phyloP scores from a whole-genome alignment of 2,113 vertebrate species.

The Anseranas semipalmata region DNA sequence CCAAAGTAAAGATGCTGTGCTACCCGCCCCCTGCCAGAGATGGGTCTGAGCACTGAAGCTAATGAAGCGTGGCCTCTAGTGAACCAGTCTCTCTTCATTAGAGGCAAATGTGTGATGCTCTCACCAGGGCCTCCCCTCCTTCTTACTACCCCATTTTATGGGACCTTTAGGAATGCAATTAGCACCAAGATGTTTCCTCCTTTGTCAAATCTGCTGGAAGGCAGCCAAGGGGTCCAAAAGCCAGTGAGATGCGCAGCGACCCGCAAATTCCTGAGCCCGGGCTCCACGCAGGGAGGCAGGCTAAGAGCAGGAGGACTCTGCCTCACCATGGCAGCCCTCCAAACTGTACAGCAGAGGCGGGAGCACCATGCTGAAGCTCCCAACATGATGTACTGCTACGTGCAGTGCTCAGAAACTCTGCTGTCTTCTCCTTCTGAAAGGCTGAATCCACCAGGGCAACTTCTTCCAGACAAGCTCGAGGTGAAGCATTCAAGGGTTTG shows the following conservation, averaged over 20 bases:
- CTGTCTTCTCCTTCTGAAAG: background rate
- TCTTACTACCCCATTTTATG: constrained; percentile 38
- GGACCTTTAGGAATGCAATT: constrained; percentile 63
- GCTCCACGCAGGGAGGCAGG: background rate
- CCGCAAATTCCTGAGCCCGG: background rate
- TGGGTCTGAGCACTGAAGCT: background rate
- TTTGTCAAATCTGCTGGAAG: constrained; percentile 45
- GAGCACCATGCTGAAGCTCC: accelerated
- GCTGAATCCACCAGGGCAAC: background rate
- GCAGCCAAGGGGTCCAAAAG: constrained; percentile 34
- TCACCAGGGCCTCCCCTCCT: constrained; percentile 12
- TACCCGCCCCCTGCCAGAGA: background rate
- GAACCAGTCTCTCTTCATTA: constrained; percentile 12
- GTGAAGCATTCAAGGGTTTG: background rate
- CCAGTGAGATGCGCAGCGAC: background rate
- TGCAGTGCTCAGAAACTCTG: background rate
- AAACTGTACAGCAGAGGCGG: background rate
- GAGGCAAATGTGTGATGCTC: background rate
- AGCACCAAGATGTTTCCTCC: constrained; percentile 15
- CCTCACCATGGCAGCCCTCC: background rate
- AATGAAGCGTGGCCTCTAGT: background rate
- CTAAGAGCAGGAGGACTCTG: background rate
- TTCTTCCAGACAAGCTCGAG: background rate
- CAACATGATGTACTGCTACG: background rate
- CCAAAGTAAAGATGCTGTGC: background rate